Evolutionary conservation across 2,113 vertebrate species (phyloP), one percentile per base, ranked within the genome.

Genomic region (Thalassoma bifasciatum): DNA sequence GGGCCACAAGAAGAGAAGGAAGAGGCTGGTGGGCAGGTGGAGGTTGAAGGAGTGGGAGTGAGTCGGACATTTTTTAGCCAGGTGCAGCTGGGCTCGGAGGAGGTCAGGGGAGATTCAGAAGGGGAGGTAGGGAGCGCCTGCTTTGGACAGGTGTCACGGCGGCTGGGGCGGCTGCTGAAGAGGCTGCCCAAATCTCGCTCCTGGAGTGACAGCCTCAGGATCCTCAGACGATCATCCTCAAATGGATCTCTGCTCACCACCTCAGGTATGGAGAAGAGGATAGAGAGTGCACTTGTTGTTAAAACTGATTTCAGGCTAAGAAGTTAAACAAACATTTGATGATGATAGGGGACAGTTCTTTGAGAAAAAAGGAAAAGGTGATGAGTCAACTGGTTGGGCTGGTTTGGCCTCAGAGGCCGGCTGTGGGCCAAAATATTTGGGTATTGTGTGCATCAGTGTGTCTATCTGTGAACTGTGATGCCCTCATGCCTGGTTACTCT

Each of bases 101-200:
- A 83, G 74, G 89, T 77, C 17, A 78, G 77, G 49, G 89, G 85
- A 0, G 92, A 91, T 0, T 92, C 92, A 0, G 90, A 91, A 60
- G 91, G 82, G 16, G 84, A 85, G 68, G 56, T 59, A 0, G 80
- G 90, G 4, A 83, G 90, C 0, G 71, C 96, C 59, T 98, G 97
- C 85, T 98, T 98, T 2, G 93, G 96, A 17, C 92, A 95, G 0
- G 75, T 97, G 22, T 92, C 95, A 0, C 92, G 93, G 66, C 91
- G 94, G 71, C 91, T 98, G 70, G 95, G 94, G 23, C 92, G 93
- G 66, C 85, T 98, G 74, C 96, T 98, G 75, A 82, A 94, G 65
- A 94, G 95, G 75, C 93, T 98, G 46, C 96, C 95, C 30, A 96
- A 95, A 90, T 89, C 94, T 1, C 93, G 88, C 62, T 90, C 94